These are phyloP conservation scores for Drosophila leonis DNA, from an alignment of 2,888 invertebrate genomes.

Conservation along the genomic window DNA sequence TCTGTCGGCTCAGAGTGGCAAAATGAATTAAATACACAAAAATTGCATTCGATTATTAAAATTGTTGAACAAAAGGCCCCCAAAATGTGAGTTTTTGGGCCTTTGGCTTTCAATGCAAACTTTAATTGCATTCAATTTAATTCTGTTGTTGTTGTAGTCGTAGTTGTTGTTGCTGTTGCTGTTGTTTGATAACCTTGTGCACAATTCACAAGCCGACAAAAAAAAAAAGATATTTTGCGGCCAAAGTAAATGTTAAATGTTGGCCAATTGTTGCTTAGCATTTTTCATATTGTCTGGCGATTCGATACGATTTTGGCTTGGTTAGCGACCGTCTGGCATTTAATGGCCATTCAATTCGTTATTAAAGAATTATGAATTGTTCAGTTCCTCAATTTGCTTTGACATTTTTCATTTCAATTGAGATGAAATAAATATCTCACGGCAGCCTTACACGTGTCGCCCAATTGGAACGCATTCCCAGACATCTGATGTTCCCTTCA, in stretches of 20 bases:
- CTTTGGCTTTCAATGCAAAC: slow-evolving; percentile 75
- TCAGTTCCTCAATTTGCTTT: slow-evolving; percentile 59
- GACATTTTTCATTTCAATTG: slow-evolving; percentile 51
- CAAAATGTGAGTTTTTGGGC: slow-evolving; percentile 40
- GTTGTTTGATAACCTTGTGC: slow-evolving; percentile 79
- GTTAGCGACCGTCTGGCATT: slow-evolving; percentile 22
- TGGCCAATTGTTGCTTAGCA: slow-evolving; percentile 67
- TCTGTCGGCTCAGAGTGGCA: slow-evolving; percentile 41
- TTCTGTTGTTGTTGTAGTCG: slow-evolving; percentile 18
- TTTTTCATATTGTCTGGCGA: slow-evolving; percentile 32
- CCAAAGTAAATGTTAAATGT: slow-evolving; percentile 77
- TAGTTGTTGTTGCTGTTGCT: slow-evolving; percentile 14
- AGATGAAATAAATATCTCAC: slow-evolving; percentile 14
- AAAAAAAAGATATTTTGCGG: slow-evolving; percentile 51
- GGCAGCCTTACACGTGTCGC: slow-evolving; percentile 45
- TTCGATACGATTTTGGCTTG: slow-evolving; percentile 26
- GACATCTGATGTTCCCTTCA: slow-evolving; percentile 63
- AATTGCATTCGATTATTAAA: slow-evolving; percentile 78
- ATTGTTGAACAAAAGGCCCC: slow-evolving; percentile 63
- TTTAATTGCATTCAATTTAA: slow-evolving; percentile 79
- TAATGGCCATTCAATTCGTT: slow-evolving; percentile 37
- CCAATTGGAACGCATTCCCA: slow-evolving; percentile 63
- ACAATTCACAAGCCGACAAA: slow-evolving; percentile 67
- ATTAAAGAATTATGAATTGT: slow-evolving; percentile 19
- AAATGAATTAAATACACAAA: slow-evolving; percentile 35